These are phyloP conservation scores for Drosophila yooni DNA, from an alignment of 2,888 invertebrate genomes.

Conservation along the genomic window DNA sequence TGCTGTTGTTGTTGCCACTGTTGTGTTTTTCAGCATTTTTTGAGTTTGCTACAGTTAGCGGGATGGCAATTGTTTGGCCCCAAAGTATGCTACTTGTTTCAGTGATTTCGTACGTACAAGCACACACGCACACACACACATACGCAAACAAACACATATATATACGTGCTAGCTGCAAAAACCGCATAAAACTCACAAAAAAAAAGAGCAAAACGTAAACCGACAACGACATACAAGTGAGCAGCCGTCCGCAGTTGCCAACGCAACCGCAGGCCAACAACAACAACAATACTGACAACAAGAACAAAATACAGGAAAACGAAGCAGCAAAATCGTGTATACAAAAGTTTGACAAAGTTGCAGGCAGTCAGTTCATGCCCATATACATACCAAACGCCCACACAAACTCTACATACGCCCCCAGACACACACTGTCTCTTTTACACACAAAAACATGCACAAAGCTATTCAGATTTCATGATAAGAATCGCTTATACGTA, in stretches of 20 bases:
- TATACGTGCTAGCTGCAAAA: constrained; percentile 46
- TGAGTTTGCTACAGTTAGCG: constrained; percentile 60
- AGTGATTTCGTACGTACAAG: constrained; percentile 57
- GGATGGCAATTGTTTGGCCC: constrained; percentile 71
- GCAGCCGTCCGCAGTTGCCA: constrained; percentile 58
- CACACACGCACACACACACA: constrained; percentile 19
- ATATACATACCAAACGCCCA: constrained; percentile 5
- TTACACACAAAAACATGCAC: constrained; percentile 7
- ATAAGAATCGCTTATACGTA: constrained; percentile 67
- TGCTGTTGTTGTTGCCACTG: constrained; percentile 20
- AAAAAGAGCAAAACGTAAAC: constrained; percentile 29
- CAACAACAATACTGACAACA: constrained; percentile 26
- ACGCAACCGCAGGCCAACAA: constrained; percentile 53
- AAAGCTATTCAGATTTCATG: constrained; percentile 55
- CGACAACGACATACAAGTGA: constrained; percentile 65
- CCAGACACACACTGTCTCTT: constrained; percentile 6
- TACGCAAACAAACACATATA: constrained; percentile 10
- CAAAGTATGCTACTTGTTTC: constrained; percentile 75
- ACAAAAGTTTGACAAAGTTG: constrained; percentile 66
- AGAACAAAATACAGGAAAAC: constrained; percentile 20
- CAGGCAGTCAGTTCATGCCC: constrained; percentile 43
- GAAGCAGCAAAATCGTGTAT: constrained; percentile 39
- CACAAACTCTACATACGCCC: constrained; percentile 22
- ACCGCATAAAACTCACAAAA: constrained; percentile 62
- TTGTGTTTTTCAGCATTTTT: constrained; percentile 43